Percentiles rank a stretch among this genome's conserved stretches.
phyloP scores from a whole-genome alignment of 2,797 vertebrate genomes.

The Pangasius mekongensis region DNA sequence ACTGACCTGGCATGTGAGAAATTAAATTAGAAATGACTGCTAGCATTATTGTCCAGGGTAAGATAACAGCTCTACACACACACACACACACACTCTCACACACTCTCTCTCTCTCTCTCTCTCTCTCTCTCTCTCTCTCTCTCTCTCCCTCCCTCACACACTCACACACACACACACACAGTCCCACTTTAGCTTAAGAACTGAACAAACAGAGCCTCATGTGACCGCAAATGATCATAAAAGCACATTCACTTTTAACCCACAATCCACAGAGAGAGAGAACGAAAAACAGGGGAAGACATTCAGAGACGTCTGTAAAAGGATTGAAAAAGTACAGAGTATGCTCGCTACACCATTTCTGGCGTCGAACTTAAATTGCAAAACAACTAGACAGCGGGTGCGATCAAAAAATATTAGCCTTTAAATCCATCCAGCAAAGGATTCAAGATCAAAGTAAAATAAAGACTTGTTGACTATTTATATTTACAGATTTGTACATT shows the following conservation, averaged over 20 bases:
- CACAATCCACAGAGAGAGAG: slow-evolving; percentile 27
- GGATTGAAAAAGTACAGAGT: neutral
- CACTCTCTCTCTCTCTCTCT: neutral
- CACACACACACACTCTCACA: neutral
- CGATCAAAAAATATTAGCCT: neutral
- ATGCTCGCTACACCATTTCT: neutral
- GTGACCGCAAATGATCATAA: slow-evolving; percentile 54
- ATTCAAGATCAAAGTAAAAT: neutral
- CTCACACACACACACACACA: slow-evolving; percentile 5
- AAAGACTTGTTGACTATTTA: neutral
- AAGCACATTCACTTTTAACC: slow-evolving; percentile 49
- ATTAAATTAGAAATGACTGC: neutral
- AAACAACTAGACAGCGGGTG: neutral
- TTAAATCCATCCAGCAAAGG: neutral
- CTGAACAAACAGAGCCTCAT: slow-evolving; percentile 58
- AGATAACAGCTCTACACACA: neutral
- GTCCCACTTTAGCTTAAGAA: slow-evolving; percentile 27
- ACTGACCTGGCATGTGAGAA: neutral
- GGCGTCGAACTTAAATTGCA: neutral
- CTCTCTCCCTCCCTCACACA: no score
- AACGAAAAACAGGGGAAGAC: neutral
- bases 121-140: no score
- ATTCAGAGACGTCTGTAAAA: neutral
- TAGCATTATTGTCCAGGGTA: neutral
- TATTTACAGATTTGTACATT: neutral